Percentiles rank a stretch among this genome's conserved stretches.
Conservation (phyloP, 35 echinoderm and acorn worm species). For the Lytechinus pictus region DNA sequence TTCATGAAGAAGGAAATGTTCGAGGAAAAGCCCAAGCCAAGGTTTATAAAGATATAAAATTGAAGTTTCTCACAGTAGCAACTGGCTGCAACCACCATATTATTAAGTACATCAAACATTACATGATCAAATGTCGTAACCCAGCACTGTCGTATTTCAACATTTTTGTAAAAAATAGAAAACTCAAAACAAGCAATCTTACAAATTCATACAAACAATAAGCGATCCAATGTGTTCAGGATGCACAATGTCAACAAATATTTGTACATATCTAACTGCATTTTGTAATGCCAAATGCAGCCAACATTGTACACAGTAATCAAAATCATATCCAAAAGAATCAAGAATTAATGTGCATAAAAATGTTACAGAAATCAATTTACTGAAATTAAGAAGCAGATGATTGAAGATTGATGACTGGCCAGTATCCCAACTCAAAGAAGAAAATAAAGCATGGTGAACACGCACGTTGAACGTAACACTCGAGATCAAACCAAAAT, state of each 20-base stretch:
- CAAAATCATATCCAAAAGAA: not conserved
- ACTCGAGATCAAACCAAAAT: not conserved
- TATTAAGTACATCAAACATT: slow-evolving; percentile 6
- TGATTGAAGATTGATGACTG: not conserved
- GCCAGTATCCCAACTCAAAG: not conserved
- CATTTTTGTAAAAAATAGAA: not conserved
- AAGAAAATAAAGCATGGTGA: not conserved
- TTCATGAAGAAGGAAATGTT: not conserved
- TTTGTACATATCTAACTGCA: not conserved
- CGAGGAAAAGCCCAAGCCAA: not conserved
- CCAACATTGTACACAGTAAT: not conserved
- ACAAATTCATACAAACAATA: slow-evolving; percentile 13
- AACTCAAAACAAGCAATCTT: not conserved
- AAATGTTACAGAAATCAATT: not conserved
- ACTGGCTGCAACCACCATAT: not conserved
- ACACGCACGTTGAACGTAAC: not conserved
- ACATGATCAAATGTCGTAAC: not conserved
- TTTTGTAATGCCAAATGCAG: not conserved
- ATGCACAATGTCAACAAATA: not conserved
- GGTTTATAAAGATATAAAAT: not conserved
- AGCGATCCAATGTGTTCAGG: not conserved
- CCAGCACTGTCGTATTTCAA: not conserved
- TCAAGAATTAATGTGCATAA: not conserved
- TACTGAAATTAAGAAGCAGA: not conserved
- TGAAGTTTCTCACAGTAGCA: not conserved